Evolutionary conservation across 64 coral and sea anemone species (phyloP).

Genomic region (Montipora sp.): DNA sequence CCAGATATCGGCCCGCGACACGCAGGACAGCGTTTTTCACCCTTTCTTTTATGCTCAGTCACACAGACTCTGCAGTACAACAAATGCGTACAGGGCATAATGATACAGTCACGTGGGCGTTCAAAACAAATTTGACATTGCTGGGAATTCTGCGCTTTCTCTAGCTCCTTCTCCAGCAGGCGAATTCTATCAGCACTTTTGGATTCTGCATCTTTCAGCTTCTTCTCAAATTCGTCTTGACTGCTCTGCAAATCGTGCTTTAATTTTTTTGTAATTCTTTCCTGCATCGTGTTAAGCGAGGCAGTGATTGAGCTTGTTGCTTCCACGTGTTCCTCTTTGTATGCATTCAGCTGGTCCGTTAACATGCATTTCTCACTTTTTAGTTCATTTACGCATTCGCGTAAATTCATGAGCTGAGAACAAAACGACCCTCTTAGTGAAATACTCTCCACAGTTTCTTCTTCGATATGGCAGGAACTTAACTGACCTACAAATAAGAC

Average conservation of each 20-base stretch:
- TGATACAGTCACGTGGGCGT: slow-evolving; percentile 63
- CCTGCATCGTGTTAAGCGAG: not conserved
- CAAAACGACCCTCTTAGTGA: not conserved
- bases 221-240: not conserved
- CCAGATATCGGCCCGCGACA: slow-evolving; percentile 62
- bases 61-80: slow-evolving; percentile 74
- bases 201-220: slow-evolving; percentile 14
- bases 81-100: slow-evolving; percentile 76
- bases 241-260: not conserved
- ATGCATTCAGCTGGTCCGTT: not conserved
- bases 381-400: not conserved
- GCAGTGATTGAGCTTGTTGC: not conserved
- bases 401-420: slow-evolving; percentile 12
- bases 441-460: not conserved
- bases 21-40: slow-evolving; percentile 49
- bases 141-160: not conserved
- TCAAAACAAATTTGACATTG: slow-evolving; percentile 88
- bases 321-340: not conserved
- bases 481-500: not conserved
- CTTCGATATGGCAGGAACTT: not conserved
- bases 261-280: not conserved
- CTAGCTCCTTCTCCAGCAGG: slow-evolving; percentile 41
- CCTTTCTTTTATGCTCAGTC: slow-evolving; percentile 38
- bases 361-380: slow-evolving; percentile 2
- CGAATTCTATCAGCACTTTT: not conserved